phyloP scores from a whole-genome alignment of 2,113 vertebrate genomes.

The Piprites chloris region DNA sequence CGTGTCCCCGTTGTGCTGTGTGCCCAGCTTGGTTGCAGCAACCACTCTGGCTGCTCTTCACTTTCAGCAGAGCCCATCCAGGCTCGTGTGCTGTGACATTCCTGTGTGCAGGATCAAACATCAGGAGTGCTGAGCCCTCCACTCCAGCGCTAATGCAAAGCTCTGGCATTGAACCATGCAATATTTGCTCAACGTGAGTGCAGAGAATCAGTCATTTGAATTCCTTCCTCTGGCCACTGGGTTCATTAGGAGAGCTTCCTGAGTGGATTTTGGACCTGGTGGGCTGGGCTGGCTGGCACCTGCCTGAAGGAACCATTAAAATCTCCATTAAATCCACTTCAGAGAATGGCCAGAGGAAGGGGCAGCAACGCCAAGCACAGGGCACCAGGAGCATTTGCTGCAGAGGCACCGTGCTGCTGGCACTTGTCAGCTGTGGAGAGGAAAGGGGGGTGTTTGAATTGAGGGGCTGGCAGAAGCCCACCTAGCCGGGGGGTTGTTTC shows the following conservation, averaged over 20 bases:
- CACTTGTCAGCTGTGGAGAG: background rate
- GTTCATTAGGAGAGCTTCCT: background rate
- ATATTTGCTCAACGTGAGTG: too few relatives aligned
- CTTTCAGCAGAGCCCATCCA: rapidly evolving
- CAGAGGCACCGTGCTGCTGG: background rate
- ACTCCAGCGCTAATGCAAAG: background rate
- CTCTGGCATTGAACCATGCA: background rate
- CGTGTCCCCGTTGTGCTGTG: background rate
- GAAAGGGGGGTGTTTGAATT: background rate
- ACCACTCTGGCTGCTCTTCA: background rate
- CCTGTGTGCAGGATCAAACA: background rate
- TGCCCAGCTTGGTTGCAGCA: background rate
- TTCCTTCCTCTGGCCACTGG: background rate
- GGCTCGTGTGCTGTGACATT: background rate
- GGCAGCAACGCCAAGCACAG: background rate
- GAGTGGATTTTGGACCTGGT: background rate
- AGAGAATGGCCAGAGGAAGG: background rate
- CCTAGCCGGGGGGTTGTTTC: rapidly evolving
- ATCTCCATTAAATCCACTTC: background rate
- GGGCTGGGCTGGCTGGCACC: background rate
- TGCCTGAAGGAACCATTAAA: background rate
- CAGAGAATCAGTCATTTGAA: rapidly evolving
- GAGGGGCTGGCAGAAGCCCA: background rate
- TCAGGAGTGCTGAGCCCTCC: background rate
- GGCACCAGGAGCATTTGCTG: background rate